Evolutionary conservation across 2,113 vertebrate genomes (phyloP), one percentile per base, ranked within the genome.

Genomic region (Campylorhamphus procurvoides): DNA sequence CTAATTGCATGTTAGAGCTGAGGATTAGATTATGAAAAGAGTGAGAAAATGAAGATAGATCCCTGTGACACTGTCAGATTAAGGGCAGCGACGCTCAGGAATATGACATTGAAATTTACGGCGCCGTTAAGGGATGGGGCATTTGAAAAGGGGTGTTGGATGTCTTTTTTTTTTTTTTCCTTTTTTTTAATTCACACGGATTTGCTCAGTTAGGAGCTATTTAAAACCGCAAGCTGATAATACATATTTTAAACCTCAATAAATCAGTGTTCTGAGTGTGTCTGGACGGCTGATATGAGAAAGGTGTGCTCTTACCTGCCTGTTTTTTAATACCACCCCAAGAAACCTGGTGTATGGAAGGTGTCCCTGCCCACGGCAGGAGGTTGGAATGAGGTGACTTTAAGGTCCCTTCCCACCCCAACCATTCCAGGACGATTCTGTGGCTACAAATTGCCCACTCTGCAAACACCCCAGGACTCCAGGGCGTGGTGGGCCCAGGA

Each of bases 11-110:
- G 98, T 99, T 99, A 98, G 98, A 99, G 98, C 97, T 98, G 98
- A 99, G 98, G 99, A 99, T 99, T 99, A 99, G 99, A 99, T 99
- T 99, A 99, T 99, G 99, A 99, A 99, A 99, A 99, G 99, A 99
- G 99, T 98, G 98, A 99, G 98, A 99, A 99, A 99, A 99, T 99
- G 99, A 99, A 99, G 99, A 99, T 99, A 98, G 99, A 99, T 99
- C 98, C 98, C 98, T 94, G 97, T 98, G 99, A 99, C 99, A 98
- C 98, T 99, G 99, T 99, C 99, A 99, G 99, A 99, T 99, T 99
- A 99, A 98, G 99, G 99, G 98, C 98, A 98, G 98, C 89, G 78
- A 80, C 83, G 95, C 98, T 94, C 92, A 84, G 95, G 96, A 92
- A 97, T 92, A 97, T 98, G 98, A 98, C 98, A 98, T 97, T 86